Conservation (phyloP, 1,140 invertebrate genomes). For the Sycobia sp. region DNA sequence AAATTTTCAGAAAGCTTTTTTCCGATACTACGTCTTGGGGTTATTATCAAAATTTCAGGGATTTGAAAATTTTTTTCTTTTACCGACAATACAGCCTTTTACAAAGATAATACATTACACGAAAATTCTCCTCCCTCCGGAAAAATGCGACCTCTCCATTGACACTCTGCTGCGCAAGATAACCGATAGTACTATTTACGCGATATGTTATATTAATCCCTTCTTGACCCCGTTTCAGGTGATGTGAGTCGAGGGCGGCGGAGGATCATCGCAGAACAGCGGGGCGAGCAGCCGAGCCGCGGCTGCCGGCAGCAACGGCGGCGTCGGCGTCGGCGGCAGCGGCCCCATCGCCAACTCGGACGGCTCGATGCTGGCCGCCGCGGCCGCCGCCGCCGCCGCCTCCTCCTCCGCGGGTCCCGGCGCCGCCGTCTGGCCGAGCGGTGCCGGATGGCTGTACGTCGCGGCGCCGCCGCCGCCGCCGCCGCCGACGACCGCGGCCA, state of each 20-base stretch:
- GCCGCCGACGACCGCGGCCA: conserved; percentile 16
- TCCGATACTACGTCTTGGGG: too few species aligned
- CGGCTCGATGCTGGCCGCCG: neutral
- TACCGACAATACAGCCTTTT: too few species aligned
- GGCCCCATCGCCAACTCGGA: conserved; percentile 2
- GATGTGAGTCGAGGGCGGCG: conserved; percentile 64
- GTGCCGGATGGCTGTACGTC: conserved; percentile 38
- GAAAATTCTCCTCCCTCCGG: too few species aligned
- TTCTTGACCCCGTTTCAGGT: conserved; percentile 53
- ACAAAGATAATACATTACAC: too few species aligned
- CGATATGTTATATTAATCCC: too few species aligned
- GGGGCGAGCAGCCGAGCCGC: conserved; percentile 26
- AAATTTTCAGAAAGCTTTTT: too few species aligned
- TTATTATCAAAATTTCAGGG: too few species aligned
- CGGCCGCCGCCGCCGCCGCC: conserved; percentile 3
- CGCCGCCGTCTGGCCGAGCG: conserved; percentile 40
- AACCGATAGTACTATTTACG: too few species aligned
- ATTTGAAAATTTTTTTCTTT: too few species aligned
- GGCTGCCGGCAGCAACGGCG: conserved; percentile 32
- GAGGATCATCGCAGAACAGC: conserved; percentile 51
- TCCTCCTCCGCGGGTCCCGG: neutral
- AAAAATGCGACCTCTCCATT: too few species aligned
- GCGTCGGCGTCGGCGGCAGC: neutral
- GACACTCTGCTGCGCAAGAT: too few species aligned
- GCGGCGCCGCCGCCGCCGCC: neutral